A percentile compares a stretch with the other conserved stretches of the same genome.
These are phyloP conservation scores for Excalfactoria chinensis DNA, from an alignment of 2,113 vertebrate species.

Conservation along the genomic window DNA sequence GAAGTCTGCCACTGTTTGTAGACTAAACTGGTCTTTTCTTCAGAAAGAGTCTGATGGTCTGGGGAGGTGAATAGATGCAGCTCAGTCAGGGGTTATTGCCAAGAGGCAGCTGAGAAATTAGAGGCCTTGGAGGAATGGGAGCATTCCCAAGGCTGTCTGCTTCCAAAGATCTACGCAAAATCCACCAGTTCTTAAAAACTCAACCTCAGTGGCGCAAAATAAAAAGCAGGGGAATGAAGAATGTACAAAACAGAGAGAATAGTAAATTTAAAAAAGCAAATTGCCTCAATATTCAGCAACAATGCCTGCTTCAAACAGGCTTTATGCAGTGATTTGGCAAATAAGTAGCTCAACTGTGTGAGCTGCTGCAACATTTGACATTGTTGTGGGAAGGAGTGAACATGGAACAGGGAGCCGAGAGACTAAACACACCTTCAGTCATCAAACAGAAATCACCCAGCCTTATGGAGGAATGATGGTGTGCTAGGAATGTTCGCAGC, in stretches of 20 bases:
- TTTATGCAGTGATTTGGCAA: background rate
- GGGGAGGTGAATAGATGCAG: background rate
- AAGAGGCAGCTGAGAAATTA: conserved; percentile 16
- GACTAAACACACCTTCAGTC: background rate
- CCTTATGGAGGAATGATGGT: conserved; percentile 4
- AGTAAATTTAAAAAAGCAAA: background rate
- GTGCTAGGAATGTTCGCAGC: background rate
- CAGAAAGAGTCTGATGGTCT: background rate
- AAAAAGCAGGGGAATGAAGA: background rate
- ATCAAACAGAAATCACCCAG: background rate
- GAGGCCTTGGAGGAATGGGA: background rate
- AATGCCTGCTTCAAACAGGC: background rate
- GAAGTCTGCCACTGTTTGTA: background rate
- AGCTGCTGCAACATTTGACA: background rate
- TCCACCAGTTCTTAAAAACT: background rate
- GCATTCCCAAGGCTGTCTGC: background rate
- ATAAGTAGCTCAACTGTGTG: background rate
- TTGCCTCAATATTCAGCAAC: background rate
- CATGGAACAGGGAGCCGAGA: background rate
- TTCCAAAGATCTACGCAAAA: conserved; percentile 20
- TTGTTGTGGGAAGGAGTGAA: background rate
- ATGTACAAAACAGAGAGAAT: background rate
- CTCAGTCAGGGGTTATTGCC: background rate
- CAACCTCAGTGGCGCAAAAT: background rate
- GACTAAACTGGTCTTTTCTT: background rate